A percentile compares a stretch with the other conserved stretches of the same genome.
Evolutionary conservation across 2,113 vertebrate species (phyloP).

Genomic region (Centropus bengalensis): DNA sequence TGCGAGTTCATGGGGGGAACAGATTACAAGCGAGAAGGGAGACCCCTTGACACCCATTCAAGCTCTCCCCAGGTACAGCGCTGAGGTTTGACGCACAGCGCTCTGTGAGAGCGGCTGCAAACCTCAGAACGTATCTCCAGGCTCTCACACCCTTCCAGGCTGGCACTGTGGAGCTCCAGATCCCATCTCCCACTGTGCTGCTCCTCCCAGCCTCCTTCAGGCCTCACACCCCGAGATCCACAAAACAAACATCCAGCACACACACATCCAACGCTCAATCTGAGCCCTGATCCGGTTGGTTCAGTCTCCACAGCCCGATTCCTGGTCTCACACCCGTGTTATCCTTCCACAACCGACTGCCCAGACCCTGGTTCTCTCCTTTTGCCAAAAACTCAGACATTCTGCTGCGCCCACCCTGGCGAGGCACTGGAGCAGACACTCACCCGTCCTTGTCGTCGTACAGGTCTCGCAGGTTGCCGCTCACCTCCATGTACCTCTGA

Average conservation of each 20-base stretch:
- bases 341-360: rapidly evolving
- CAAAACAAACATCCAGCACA: rapidly evolving
- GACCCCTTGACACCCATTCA: rapidly evolving
- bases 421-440: neutral
- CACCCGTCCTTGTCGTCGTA: conserved; percentile 98
- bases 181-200: neutral
- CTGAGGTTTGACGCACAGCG: neutral
- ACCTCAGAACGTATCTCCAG: rapidly evolving
- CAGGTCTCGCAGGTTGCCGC: conserved; percentile 88
- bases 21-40: neutral
- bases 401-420: rapidly evolving
- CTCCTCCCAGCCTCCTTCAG: too few species aligned
- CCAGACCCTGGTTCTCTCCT: rapidly evolving
- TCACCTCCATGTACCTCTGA: conserved; percentile 97
- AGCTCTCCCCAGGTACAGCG: rapidly evolving
- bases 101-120: neutral
- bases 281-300: rapidly evolving
- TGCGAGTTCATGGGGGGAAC: neutral
- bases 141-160: rapidly evolving
- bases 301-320: rapidly evolving
- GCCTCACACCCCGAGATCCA: too few species aligned
- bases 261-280: rapidly evolving
- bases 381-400: rapidly evolving
- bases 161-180: rapidly evolving
- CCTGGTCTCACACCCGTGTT: rapidly evolving